These are phyloP conservation scores for Drosophila affinis DNA, from an alignment of 2,888 invertebrate genomes.

Conservation along the genomic window DNA sequence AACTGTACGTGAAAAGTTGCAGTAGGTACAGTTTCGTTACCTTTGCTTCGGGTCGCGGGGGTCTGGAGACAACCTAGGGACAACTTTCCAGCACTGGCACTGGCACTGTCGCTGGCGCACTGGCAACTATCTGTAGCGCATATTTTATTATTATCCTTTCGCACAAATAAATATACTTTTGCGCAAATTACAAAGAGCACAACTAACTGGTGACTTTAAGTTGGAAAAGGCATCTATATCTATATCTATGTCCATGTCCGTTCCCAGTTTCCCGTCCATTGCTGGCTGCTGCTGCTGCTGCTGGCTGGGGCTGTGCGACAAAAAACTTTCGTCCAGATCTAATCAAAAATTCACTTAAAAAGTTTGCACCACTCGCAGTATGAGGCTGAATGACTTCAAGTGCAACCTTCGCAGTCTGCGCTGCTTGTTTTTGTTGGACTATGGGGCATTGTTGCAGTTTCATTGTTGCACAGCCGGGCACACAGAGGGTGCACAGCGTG, in stretches of 20 bases:
- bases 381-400: slow-evolving; percentile 61
- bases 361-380: slow-evolving; percentile 68
- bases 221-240: slow-evolving; percentile 42
- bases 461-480: slow-evolving; percentile 50
- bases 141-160: slow-evolving; percentile 80
- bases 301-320: slow-evolving; percentile 56
- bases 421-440: slow-evolving; percentile 6
- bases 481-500: not conserved
- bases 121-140: slow-evolving; percentile 63
- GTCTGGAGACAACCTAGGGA: not conserved
- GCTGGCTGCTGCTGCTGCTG: not conserved
- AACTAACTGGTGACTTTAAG: slow-evolving; percentile 63
- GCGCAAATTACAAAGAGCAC: slow-evolving; percentile 77
- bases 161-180: slow-evolving; percentile 73
- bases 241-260: slow-evolving; percentile 29
- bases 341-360: slow-evolving; percentile 83
- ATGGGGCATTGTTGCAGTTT: slow-evolving; percentile 51
- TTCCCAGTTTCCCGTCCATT: not conserved
- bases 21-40: slow-evolving; percentile 59
- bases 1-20: slow-evolving; percentile 64
- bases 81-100: slow-evolving; percentile 52
- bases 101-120: slow-evolving; percentile 1
- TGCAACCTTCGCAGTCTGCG: slow-evolving; percentile 35
- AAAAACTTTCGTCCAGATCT: slow-evolving; percentile 81
- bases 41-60: slow-evolving; percentile 7